phyloP scores from a whole-genome alignment of 2,888 invertebrate genomes.

The Drosophila meridionalis region DNA sequence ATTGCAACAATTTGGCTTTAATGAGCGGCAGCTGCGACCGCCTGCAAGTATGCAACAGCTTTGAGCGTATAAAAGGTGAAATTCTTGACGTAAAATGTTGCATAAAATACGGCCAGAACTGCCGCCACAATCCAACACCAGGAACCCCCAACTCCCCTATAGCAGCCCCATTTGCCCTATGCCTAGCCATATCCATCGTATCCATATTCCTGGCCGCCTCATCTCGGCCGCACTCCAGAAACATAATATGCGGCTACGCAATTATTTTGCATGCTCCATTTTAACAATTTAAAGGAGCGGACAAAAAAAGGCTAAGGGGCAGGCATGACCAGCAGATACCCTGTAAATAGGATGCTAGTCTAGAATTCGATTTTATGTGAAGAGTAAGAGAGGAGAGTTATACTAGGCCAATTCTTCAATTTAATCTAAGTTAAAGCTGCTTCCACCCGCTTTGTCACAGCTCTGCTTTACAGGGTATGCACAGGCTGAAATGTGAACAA shows the following conservation, averaged over 20 bases:
- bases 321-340: constrained; percentile 1
- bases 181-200: constrained; percentile 3
- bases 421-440: not conserved
- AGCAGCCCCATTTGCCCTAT: not conserved
- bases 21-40: constrained; percentile 34
- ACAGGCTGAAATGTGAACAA: constrained; percentile 48
- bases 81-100: constrained; percentile 54
- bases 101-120: constrained; percentile 41
- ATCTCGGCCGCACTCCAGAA: constrained; percentile 21
- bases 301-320: not conserved
- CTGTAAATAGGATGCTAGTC: not conserved
- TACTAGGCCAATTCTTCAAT: not conserved
- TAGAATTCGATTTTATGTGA: not conserved
- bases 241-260: constrained; percentile 62
- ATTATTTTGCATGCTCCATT: constrained; percentile 75
- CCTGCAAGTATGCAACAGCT: constrained; percentile 43
- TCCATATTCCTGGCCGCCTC: constrained; percentile 2
- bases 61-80: constrained; percentile 51
- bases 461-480: constrained; percentile 13
- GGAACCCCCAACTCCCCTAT: not conserved
- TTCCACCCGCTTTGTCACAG: not conserved
- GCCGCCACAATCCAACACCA: not conserved
- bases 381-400: accelerated
- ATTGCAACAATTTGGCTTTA: constrained; percentile 52
- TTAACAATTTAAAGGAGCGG: constrained; percentile 61